Conservation (phyloP, 1,140 invertebrate species). For the Trachymyrmex cornetzi region DNA sequence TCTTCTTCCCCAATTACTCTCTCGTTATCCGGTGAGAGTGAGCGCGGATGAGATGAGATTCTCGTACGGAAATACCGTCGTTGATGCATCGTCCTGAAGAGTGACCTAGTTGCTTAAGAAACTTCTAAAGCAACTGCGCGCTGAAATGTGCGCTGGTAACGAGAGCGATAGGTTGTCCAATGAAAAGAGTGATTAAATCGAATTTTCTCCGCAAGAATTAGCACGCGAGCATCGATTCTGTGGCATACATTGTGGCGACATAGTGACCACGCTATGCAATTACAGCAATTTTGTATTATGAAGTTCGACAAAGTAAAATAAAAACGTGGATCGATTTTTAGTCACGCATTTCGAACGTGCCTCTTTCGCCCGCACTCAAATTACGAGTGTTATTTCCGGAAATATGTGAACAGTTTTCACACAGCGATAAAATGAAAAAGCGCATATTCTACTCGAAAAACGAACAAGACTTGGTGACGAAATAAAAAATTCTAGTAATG, state of each 20-base stretch:
- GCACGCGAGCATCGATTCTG: neutral
- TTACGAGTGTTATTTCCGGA: constrained; percentile 5
- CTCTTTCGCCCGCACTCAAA: constrained; percentile 18
- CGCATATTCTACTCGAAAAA: neutral
- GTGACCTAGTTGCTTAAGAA: constrained; percentile 49
- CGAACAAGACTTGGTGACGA: no score
- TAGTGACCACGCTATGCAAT: neutral
- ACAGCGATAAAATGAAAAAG: neutral
- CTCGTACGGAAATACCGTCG: constrained; percentile 35
- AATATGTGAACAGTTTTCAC: neutral
- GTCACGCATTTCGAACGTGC: neutral
- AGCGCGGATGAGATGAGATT: constrained; percentile 63
- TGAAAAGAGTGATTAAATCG: constrained; percentile 6
- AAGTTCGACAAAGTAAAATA: neutral
- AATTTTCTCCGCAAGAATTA: constrained; percentile 10
- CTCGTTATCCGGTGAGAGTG: constrained; percentile 64
- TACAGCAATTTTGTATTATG: neutral
- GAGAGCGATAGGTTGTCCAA: neutral
- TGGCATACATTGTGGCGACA: constrained; percentile 2
- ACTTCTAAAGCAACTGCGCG: neutral
- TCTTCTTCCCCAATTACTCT: constrained; percentile 70
- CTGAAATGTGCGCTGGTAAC: neutral
- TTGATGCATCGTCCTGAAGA: constrained; percentile 19
- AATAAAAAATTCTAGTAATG: neutral
- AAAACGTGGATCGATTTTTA: constrained; percentile 34